phyloP scores from a whole-genome alignment of 1,140 invertebrate species.

The Drosophila asahinai region DNA sequence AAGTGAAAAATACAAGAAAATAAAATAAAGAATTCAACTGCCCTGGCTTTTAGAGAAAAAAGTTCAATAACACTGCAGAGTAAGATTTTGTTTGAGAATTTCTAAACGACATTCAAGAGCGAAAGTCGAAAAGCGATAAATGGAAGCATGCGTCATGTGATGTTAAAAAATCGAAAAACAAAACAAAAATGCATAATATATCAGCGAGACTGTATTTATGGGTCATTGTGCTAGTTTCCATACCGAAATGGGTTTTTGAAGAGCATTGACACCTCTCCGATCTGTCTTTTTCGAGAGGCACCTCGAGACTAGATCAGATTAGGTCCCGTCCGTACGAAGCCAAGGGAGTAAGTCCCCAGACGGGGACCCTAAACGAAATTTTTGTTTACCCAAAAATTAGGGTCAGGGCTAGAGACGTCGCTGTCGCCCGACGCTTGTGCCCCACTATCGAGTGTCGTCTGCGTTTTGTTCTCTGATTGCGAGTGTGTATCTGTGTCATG shows the following conservation, averaged over 20 bases:
- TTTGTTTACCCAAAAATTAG: slow-evolving; percentile 75
- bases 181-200: slow-evolving; percentile 8
- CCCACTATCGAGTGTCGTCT: slow-evolving; percentile 45
- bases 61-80: slow-evolving; percentile 59
- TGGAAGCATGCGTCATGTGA: slow-evolving; percentile 8
- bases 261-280: slow-evolving; percentile 65
- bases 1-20: slow-evolving; percentile 24
- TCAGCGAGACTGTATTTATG: slow-evolving; percentile 25
- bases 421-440: background rate
- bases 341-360: background rate
- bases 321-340: slow-evolving; percentile 8
- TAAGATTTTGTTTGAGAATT: slow-evolving; percentile 47
- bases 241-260: slow-evolving; percentile 12
- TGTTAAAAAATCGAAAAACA: slow-evolving; percentile 4
- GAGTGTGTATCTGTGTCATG: slow-evolving; percentile 68
- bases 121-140: slow-evolving; percentile 3
- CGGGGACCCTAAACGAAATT: slow-evolving; percentile 32
- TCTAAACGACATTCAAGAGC: slow-evolving; percentile 57
- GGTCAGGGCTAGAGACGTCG: slow-evolving; percentile 70
- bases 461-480: slow-evolving; percentile 40
- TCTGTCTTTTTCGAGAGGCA: slow-evolving; percentile 8
- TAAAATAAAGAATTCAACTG: slow-evolving; percentile 23
- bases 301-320: slow-evolving; percentile 57
- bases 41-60: slow-evolving; percentile 23
- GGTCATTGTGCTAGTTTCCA: slow-evolving; percentile 67